phyloP scores from a whole-genome alignment of 37 sponge, comb jelly and placozoan species.

The Eunapius fragilis region DNA sequence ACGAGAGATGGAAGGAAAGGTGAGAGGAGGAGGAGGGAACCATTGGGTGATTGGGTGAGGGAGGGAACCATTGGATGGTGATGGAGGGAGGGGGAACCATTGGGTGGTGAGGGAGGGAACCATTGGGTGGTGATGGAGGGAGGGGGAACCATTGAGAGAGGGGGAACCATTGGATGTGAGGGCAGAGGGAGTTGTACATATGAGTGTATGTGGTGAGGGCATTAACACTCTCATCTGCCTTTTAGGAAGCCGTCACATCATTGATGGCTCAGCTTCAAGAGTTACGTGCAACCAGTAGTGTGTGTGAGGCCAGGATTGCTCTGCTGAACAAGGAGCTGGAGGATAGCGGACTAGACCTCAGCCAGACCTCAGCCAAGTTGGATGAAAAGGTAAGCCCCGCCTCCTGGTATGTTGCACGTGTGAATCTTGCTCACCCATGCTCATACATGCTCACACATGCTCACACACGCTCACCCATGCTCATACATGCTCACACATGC shows the following conservation, averaged over 20 bases:
- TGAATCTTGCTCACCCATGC: neutral
- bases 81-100: neutral
- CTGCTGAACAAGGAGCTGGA: conserved; percentile 45
- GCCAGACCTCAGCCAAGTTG: conserved; percentile 11
- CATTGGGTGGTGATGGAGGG: neutral
- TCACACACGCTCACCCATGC: too few species aligned
- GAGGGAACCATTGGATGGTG: neutral
- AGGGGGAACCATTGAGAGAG: neutral
- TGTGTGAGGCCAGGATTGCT: conserved; percentile 16
- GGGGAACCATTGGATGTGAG: neutral
- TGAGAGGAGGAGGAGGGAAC: neutral
- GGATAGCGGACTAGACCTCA: conserved; percentile 35
- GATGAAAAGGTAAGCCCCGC: conserved; percentile 52
- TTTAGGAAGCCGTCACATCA: conserved; percentile 44
- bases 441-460: too few species aligned
- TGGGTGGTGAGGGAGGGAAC: neutral
- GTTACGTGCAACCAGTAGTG: conserved; percentile 16
- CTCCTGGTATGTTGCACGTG: too few species aligned
- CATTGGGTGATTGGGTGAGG: neutral
- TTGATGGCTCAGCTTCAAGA: conserved; percentile 65
- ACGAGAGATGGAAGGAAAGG: neutral
- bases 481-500: neutral
- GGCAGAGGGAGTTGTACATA: too few species aligned
- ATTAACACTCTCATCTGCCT: neutral
- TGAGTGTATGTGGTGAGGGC: neutral